These are phyloP conservation scores for Nephrotoma guestfalica DNA, from an alignment of 2,888 invertebrate species.

Conservation along the genomic window DNA sequence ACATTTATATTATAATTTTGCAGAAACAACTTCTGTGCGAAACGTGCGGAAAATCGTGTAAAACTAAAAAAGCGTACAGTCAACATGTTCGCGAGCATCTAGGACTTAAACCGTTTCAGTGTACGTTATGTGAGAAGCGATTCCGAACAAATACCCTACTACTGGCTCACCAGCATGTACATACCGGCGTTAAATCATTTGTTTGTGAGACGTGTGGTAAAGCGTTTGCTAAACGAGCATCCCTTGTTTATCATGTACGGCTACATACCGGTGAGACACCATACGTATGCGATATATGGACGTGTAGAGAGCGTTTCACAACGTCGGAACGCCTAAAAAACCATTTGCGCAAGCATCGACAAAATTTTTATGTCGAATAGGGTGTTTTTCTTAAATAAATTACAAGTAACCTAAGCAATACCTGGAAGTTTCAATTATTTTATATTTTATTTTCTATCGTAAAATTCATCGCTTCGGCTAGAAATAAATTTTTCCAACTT, in stretches of 20 bases:
- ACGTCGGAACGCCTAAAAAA: neutral
- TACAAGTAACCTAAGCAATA: neutral
- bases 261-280: neutral
- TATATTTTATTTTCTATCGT: neutral
- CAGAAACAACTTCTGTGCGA: neutral
- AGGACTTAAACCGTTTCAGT: neutral
- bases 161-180: neutral
- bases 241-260: neutral
- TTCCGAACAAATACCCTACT: neutral
- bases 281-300: neutral
- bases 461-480: neutral
- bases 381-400: neutral
- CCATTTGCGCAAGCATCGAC: neutral
- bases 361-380: neutral
- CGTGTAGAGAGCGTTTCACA: neutral
- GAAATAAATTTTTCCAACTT: neutral
- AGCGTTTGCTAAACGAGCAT: neutral
- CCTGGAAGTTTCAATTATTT: neutral
- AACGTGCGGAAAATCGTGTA: neutral
- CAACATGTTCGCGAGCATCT: neutral
- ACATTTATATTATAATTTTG: neutral
- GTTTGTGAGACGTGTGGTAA: neutral
- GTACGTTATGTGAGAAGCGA: neutral
- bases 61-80: neutral
- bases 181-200: neutral